Evolutionary conservation across 2,113 vertebrate species (phyloP), one percentile per base, ranked within the genome.

Genomic region (Oreochromis spilurus): DNA sequence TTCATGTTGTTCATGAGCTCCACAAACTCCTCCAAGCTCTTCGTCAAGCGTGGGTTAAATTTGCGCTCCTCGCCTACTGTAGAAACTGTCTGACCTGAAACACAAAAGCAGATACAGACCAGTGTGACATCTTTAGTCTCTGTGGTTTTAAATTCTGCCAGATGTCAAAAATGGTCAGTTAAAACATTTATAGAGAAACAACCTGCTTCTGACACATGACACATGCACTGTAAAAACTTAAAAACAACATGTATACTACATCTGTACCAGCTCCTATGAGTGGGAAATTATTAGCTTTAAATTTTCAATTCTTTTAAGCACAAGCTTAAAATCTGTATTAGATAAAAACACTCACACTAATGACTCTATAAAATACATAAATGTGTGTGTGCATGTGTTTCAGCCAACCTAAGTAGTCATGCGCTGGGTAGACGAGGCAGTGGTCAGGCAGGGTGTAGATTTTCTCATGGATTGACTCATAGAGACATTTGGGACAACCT

Each of bases 401-500:
- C 9, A 45, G 5, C 83, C 24, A 62, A 97, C 97, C 97, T 79
- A 87, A 94, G 90, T 98, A 98, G 93, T 98, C 98, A 7, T 98
- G 98, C 12, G 97, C 98, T 7, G 98, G 98, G 88, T 97, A 98
- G 86, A 98, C 7, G 7, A 97, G 94, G 91, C 98, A 98, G 10
- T 96, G 84, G 5, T 95, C 96, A 5, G 98, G 98, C 7, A 98
- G 96, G 0, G 96, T 97, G 84, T 98, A 97, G 92, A 98, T 97
- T 95, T 97, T 97, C 82, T 96, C 45, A 2, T 98, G 97, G 60
- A 98, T 52, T 0, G 98, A 98, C 2, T 92, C 12, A 24, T 97
- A 98, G 14, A 98, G 95, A 34, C 36, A 97, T 84, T 93, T 92
- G 2, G 97, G 53, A 83, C 93, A 96, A n/a, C 98, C 98, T 98